Base-by-base conservation (phyloP, 1,140 invertebrate genomes). In the Drosophila kanapiae region DNA sequence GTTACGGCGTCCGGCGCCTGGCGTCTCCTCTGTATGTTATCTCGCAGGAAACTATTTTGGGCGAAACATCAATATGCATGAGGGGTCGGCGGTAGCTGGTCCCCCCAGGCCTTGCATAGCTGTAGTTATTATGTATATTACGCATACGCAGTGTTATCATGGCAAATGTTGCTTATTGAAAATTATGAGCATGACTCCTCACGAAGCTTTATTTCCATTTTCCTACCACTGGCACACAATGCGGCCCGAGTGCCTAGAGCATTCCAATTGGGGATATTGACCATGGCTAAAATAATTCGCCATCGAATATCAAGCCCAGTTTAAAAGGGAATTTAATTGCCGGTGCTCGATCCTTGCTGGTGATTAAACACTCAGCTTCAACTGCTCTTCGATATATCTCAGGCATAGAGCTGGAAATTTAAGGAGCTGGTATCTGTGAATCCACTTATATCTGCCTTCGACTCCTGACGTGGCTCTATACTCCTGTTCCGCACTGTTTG, bases 61-160 rank as follows among this genome's bases (percentile, higher is more conserved):
- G 56, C 64, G 29, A 13, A 60, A 43, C 78, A 59, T 82, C 51
- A 79, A 69, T 77, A 76, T 82, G 77, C 76, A 82, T 68, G 48
- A 64, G 57, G 56, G 64, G 75, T 49, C 29, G 18, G 47, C 23
- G 18, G 47, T 70, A 67, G 27, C 42, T 14, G 64, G 61, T 23
- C 23, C 23, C n/a, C 62, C 37, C 48, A 40, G 59, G 48, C 74
- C 67, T 56, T 71, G 75, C 67, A 83, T 68, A 65, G 16, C 51
- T 62, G 75, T 67, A 76, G 63, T 77, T 77, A 87, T 87, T 88
- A 84, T 78, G 69, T 61, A 83, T 70, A 88, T 83, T 83, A 75
- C 80, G 77, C 48, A 85, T 85, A 80, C 82, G 81, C 63, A 69
- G 56, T 68, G 80, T 80, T 84, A 88, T 88, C 78, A 78, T 57